Evolutionary conservation across 2,113 vertebrate species (phyloP).

Genomic region (Elanoides forficatus): DNA sequence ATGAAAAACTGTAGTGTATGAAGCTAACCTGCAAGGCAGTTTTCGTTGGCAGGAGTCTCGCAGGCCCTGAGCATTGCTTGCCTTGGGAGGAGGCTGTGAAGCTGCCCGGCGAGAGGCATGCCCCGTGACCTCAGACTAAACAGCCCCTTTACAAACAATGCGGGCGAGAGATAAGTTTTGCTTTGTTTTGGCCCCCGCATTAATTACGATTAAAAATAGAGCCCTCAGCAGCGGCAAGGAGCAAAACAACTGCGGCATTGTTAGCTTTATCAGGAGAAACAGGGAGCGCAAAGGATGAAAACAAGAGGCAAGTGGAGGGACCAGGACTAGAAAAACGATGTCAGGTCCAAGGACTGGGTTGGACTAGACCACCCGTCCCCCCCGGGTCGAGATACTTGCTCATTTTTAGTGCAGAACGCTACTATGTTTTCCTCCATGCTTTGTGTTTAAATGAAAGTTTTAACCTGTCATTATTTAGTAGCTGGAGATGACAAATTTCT

Average conservation of each 20-base stretch:
- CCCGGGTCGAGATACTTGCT: not conserved
- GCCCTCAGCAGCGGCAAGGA: not conserved
- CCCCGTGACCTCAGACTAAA: not conserved
- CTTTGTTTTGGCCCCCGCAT: conserved; percentile 22
- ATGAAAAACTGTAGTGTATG: not conserved
- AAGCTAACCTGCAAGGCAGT: not conserved
- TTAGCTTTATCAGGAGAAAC: conserved; percentile 53
- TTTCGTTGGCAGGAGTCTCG: not conserved
- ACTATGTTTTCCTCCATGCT: not conserved
- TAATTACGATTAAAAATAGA: conserved; percentile 55
- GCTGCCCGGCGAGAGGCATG: not conserved
- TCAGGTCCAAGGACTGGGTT: not conserved
- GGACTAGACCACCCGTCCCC: not conserved
- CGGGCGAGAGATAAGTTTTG: conserved; percentile 1
- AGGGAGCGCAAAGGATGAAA: not conserved
- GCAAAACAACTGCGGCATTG: conserved; percentile 39
- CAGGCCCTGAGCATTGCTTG: not conserved
- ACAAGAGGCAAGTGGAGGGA: not conserved
- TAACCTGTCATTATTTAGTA: not conserved
- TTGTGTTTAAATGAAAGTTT: not conserved
- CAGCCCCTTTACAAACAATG: conserved; percentile 16
- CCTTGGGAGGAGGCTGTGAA: not conserved
- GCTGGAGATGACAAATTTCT: not conserved
- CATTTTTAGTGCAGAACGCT: not conserved
- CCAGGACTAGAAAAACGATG: not conserved